Base-by-base conservation (phyloP, 2,797 vertebrate species). In the Anabas testudineus region DNA sequence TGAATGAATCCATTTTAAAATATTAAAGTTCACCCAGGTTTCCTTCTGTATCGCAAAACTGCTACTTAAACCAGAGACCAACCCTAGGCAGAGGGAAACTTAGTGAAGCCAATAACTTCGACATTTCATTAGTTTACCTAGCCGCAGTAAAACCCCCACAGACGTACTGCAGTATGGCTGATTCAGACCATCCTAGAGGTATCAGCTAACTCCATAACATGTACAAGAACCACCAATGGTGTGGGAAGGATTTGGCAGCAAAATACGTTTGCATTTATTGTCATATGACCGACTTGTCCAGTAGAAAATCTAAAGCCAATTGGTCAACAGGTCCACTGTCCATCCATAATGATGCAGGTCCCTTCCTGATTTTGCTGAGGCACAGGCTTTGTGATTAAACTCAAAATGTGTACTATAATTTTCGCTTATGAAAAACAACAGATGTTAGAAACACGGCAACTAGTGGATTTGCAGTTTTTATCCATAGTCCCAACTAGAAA, bases 1-100 rank as follows among this genome's bases (percentile, higher is more conserved):
- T 12, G 8, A 64, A 57, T 72, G 7, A 2, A 67, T 74, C 37
- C 1, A 19, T 61, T 75, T 65, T 22, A 12, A 74, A 71, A 37
- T 0, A 10, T n/a, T 45, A 6, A 52, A 42, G 45, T 68, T 61
- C 8, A 66, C 46, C 41, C 14, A 41, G 15, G 47, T 28, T 51
- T 22, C 24, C 10, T 3, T 46, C 6, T 37, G 7, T 49, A 57
- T 30, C 26, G 30, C 2, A 49, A 43, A 46, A 52, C 41, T 37
- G 7, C 30, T 52, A n/a, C 21, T 49, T 10, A 47, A 24, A 9
- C 14, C 16, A n/a, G 10, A 54, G 24, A 22, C 14, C 32, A 34
- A 34, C 2, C 32, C 34, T 34, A 7, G 32, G 8, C 32, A 34
- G 32, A 34, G 32, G 14, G 37, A 62, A 53, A 58, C 24, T 5